These are phyloP conservation scores for Sitta carolinensis DNA, from an alignment of 2,797 vertebrate genomes.

Conservation along the genomic window DNA sequence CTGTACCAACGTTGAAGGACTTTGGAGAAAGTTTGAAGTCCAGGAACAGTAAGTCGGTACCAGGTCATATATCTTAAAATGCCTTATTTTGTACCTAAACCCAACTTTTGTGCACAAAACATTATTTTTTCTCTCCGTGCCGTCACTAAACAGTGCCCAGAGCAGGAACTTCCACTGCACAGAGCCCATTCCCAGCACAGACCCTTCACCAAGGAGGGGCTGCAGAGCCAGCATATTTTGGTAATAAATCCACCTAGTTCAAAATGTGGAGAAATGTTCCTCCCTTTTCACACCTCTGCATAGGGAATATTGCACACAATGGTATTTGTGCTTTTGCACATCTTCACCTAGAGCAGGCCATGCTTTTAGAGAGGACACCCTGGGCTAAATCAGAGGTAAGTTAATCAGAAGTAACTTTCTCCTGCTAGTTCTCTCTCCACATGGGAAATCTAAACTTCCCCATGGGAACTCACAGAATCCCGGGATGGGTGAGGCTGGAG, in stretches of 20 bases:
- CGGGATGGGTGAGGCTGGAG: accelerated
- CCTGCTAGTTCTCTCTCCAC: not conserved
- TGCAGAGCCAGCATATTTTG: not conserved
- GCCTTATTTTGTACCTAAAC: not conserved
- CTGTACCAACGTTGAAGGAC: not conserved
- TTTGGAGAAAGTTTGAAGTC: not conserved
- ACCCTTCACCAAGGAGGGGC: not conserved
- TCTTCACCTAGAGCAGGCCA: not conserved
- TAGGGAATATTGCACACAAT: not conserved
- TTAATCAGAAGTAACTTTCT: not conserved
- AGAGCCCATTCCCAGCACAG: not conserved
- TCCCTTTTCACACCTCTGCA: not conserved
- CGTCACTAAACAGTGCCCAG: not conserved
- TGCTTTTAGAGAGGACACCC: not conserved
- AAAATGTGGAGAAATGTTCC: not conserved
- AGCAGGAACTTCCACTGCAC: not conserved
- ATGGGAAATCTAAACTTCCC: not conserved
- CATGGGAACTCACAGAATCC: accelerated
- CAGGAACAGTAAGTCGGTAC: not conserved
- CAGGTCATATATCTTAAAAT: not conserved
- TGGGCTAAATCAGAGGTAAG: not conserved
- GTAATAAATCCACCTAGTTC: not conserved
- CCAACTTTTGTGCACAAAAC: not conserved
- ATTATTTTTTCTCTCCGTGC: not conserved
- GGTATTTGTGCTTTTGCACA: not conserved